These are phyloP conservation scores for Tachina grossa DNA, from an alignment of 2,888 invertebrate genomes.

Conservation along the genomic window DNA sequence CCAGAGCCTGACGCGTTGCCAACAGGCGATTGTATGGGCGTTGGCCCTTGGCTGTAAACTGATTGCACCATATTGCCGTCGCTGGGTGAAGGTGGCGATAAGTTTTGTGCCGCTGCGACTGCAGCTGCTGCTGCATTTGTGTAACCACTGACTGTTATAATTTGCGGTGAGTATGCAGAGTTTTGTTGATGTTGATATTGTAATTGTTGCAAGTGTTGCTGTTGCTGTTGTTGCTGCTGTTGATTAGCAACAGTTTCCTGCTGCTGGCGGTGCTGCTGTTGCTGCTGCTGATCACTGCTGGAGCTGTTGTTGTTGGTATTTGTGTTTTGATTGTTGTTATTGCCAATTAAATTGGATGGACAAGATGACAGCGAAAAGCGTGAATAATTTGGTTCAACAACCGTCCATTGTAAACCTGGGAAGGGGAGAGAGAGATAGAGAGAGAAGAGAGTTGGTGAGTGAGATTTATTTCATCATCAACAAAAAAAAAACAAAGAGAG, in stretches of 20 bases:
- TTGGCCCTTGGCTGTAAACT: slow-evolving; percentile 83
- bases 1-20: slow-evolving; percentile 79
- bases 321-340: slow-evolving; percentile 76
- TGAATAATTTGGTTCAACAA: slow-evolving; percentile 91
- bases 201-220: slow-evolving; percentile 77
- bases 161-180: slow-evolving; percentile 81
- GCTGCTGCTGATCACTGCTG: slow-evolving; percentile 76
- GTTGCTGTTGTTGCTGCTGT: slow-evolving; percentile 75
- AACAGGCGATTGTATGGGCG: slow-evolving; percentile 83
- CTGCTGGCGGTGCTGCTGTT: slow-evolving; percentile 74
- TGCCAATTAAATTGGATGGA: slow-evolving; percentile 84
- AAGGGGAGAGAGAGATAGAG: slow-evolving; percentile 83
- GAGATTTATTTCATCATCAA: slow-evolving; percentile 72
- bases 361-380: slow-evolving; percentile 88
- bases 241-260: slow-evolving; percentile 71
- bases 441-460: slow-evolving; percentile 78
- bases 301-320: slow-evolving; percentile 78
- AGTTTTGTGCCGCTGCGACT: slow-evolving; percentile 81
- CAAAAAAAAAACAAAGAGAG: slow-evolving; percentile 74
- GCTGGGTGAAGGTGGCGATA: slow-evolving; percentile 85
- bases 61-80: slow-evolving; percentile 84
- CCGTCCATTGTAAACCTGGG: slow-evolving; percentile 93
- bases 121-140: slow-evolving; percentile 72
- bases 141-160: slow-evolving; percentile 83
- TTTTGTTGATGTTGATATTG: slow-evolving; percentile 76